Evolutionary conservation across 2,888 invertebrate genomes (phyloP).

Genomic region (Limenitis arthemis): DNA sequence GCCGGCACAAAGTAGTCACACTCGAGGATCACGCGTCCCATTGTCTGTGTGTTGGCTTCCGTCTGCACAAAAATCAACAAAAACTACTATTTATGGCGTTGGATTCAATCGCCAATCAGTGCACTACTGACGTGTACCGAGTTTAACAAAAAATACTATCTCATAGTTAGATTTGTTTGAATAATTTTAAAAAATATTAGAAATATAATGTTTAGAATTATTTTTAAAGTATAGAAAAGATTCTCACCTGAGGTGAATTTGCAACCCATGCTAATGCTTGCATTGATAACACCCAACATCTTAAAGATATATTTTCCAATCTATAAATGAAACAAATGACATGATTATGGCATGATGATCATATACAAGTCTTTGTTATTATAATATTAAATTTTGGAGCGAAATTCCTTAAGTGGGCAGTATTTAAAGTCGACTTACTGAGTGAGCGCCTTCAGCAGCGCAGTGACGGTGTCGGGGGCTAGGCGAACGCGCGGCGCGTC

Average conservation of each 20-base stretch:
- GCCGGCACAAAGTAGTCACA: slow-evolving; percentile 78
- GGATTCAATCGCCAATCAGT: too few species aligned
- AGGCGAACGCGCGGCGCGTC: slow-evolving; percentile 63
- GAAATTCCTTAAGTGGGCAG: neutral
- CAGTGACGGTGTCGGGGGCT: slow-evolving; percentile 57
- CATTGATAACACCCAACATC: slow-evolving; percentile 86
- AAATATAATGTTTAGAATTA: neutral
- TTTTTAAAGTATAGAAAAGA: neutral
- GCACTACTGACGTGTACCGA: too few species aligned
- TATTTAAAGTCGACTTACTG: slow-evolving; percentile 34
- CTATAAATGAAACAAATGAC: slow-evolving; percentile 29
- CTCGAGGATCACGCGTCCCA: slow-evolving; percentile 75
- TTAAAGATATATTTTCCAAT: slow-evolving; percentile 57
- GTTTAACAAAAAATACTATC: too few species aligned
- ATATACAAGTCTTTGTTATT: too few species aligned
- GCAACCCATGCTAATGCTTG: slow-evolving; percentile 82
- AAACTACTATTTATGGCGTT: too few species aligned
- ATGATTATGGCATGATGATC: neutral
- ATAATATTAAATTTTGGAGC: too few species aligned
- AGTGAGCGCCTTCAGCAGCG: slow-evolving; percentile 48
- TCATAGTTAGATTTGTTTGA: too few species aligned
- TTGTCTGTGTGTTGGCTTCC: slow-evolving; percentile 66
- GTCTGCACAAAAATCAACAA: slow-evolving; percentile 32
- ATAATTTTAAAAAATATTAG: neutral
- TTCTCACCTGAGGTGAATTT: slow-evolving; percentile 61